These are phyloP conservation scores for Cylloceria caligata DNA, from an alignment of 2,888 invertebrate genomes.

Conservation along the genomic window DNA sequence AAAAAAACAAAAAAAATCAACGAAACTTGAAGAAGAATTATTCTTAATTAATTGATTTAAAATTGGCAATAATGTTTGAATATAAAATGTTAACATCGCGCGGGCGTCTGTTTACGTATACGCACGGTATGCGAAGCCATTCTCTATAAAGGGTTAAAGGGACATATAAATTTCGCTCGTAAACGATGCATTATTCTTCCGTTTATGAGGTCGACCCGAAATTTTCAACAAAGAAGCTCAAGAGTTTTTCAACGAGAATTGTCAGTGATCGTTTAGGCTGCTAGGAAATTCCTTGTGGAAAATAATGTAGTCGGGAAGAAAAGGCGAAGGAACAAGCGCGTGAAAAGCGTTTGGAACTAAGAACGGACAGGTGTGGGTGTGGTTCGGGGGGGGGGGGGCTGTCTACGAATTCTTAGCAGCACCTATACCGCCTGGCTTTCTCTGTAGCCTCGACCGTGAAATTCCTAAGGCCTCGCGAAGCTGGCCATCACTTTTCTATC, in stretches of 20 bases:
- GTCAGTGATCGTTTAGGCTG: not conserved
- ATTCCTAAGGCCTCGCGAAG: slow-evolving; percentile 38
- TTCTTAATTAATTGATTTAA: no score
- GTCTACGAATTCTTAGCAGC: slow-evolving; percentile 38
- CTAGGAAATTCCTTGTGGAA: not conserved
- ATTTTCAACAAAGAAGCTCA: not conserved
- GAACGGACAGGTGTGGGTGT: slow-evolving; percentile 36
- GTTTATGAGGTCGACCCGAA: no score
- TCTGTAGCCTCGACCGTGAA: slow-evolving; percentile 36
- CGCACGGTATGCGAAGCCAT: no score
- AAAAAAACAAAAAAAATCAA: no score
- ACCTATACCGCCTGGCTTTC: slow-evolving; percentile 28
- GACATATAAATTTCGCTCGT: no score
- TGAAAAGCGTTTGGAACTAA: slow-evolving; percentile 4
- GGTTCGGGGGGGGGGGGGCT: not conserved
- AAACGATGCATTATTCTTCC: not conserved
- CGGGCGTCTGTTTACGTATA: no score
- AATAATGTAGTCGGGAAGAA: slow-evolving; percentile 10
- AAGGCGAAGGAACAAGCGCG: not conserved
- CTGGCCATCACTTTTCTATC: slow-evolving; percentile 34
- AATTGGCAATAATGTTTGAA: no score
- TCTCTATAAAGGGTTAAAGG: no score
- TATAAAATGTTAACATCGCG: no score
- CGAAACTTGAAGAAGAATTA: no score
- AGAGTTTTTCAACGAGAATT: not conserved